These are phyloP conservation scores for Aproaerema taeniolella DNA, from an alignment of 2,888 invertebrate genomes.

Conservation along the genomic window DNA sequence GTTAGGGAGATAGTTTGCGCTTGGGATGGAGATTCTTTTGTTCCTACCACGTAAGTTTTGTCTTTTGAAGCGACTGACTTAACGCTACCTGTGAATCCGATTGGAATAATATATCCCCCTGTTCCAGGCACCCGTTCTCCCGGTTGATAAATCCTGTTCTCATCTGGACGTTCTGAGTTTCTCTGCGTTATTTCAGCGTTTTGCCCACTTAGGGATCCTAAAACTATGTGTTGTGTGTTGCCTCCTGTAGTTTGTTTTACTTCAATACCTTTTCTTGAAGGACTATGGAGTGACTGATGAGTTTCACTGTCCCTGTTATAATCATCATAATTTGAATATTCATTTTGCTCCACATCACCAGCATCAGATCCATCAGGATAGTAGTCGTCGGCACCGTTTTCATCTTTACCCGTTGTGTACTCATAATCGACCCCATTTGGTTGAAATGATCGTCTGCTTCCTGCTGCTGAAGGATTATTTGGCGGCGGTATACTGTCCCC, in stretches of 20 bases:
- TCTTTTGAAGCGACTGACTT: conserved; percentile 81
- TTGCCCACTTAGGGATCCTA: conserved; percentile 77
- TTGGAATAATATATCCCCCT: conserved; percentile 81
- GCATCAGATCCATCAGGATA: conserved; percentile 59
- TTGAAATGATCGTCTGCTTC: conserved; percentile 55
- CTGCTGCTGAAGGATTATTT: conserved; percentile 35
- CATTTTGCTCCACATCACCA: conserved; percentile 65
- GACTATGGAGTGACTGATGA: conserved; percentile 50
- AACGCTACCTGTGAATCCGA: conserved; percentile 82
- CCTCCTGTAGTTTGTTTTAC: conserved; percentile 68
- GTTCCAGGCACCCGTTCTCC: conserved; percentile 82
- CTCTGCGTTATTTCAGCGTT: conserved; percentile 80
- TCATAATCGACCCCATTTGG: conserved; percentile 51
- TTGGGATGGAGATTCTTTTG: conserved; percentile 79
- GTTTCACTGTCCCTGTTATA: conserved; percentile 55
- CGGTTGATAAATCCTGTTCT: conserved; percentile 79
- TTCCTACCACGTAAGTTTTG: conserved; percentile 76
- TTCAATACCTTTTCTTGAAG: conserved; percentile 50
- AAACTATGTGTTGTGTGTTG: conserved; percentile 80
- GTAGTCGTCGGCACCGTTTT: conserved; percentile 53
- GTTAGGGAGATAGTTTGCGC: conserved; percentile 80
- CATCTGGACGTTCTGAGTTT: conserved; percentile 67
- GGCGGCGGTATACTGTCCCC: conserved; percentile 27
- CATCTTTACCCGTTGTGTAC: conserved; percentile 55
- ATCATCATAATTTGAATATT: conserved; percentile 80